A percentile compares a stretch with the other conserved stretches of the same genome.
Conservation (phyloP, 2,888 invertebrate genomes). For the Heliconius erato region DNA sequence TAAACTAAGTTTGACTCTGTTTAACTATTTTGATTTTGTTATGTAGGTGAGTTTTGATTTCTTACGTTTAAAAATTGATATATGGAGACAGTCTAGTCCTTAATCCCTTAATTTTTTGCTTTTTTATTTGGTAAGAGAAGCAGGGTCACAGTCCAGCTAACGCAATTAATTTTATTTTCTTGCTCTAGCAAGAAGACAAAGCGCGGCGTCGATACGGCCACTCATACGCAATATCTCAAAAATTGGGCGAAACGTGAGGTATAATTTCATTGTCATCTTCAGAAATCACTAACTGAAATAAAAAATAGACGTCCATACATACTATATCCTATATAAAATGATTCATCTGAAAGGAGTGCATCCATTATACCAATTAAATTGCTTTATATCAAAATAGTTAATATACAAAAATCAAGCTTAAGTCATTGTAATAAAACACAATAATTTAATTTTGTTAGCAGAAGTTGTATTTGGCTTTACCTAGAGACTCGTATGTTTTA, state of each 20-base stretch:
- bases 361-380: constrained; percentile 67
- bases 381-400: constrained; percentile 60
- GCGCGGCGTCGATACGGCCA: neutral
- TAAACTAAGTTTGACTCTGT: neutral
- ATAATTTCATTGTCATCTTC: too few relatives aligned
- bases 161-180: neutral
- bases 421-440: constrained; percentile 41
- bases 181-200: neutral
- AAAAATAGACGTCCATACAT: neutral
- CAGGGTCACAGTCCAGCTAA: neutral
- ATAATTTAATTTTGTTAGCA: constrained; percentile 29
- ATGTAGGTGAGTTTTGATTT: neutral
- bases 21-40: neutral
- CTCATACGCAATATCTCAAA: neutral
- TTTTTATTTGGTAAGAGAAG: neutral
- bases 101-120: neutral
- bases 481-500: neutral
- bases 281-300: neutral
- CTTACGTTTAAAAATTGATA: neutral
- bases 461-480: neutral
- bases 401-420: constrained; percentile 58
- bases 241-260: too few relatives aligned
- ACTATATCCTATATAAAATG: constrained; percentile 52
- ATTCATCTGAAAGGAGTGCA: constrained; percentile 72
- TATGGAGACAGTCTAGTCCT: neutral